phyloP scores from a whole-genome alignment of 2,113 vertebrate genomes.

The Bubo blakistoni region DNA sequence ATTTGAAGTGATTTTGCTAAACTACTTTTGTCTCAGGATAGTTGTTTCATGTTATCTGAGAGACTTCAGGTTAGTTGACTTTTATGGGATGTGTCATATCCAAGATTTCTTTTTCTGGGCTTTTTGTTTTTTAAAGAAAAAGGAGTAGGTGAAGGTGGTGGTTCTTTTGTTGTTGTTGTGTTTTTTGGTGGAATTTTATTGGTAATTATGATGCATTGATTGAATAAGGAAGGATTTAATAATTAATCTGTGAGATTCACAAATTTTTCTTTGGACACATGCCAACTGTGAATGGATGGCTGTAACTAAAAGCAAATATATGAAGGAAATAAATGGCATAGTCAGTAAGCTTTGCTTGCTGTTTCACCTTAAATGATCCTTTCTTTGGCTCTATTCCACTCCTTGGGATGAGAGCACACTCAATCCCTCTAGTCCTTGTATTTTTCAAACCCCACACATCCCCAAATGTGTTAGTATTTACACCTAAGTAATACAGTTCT shows the following conservation, averaged over 20 bases:
- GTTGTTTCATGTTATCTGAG: background rate
- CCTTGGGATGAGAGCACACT: background rate
- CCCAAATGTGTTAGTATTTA: background rate
- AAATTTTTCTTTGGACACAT: background rate
- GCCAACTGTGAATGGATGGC: slow-evolving; percentile 11
- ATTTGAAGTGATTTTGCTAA: background rate
- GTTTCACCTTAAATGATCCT: slow-evolving; percentile 33
- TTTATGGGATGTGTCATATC: background rate
- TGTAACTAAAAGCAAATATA: slow-evolving; percentile 23
- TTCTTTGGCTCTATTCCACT: slow-evolving; percentile 2
- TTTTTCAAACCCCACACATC: background rate
- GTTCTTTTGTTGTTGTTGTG: background rate
- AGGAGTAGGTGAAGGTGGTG: background rate
- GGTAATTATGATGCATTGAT: background rate
- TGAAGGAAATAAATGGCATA: slow-evolving; percentile 26
- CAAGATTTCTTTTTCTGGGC: background rate
- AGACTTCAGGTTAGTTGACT: background rate
- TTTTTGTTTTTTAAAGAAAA: background rate
- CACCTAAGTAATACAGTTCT: background rate
- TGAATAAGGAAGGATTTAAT: slow-evolving; percentile 16
- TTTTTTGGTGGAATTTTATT: background rate
- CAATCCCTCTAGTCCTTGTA: background rate
- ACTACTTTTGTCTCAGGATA: background rate
- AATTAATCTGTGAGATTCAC: slow-evolving; percentile 23
- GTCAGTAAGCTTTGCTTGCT: slow-evolving; percentile 15